Base-by-base conservation (phyloP, 2,888 invertebrate genomes). In the Blomia tropicalis region DNA sequence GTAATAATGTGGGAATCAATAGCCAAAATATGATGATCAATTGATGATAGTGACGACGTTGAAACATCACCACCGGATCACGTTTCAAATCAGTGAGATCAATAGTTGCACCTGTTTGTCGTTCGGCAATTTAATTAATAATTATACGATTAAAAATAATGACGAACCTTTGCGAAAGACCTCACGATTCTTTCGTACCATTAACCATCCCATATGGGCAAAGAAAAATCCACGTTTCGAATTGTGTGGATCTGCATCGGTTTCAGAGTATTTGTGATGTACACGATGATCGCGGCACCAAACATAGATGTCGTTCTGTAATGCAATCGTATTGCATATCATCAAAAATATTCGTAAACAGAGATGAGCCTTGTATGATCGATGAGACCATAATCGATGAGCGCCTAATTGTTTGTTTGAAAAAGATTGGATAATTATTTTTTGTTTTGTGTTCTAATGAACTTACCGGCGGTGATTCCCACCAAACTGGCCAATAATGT, bases 181-280 rank as follows among this genome's bases (percentile, higher is more conserved):
- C 67, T 75, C 73, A 3, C 75, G 75, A 67, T 77, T 77, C 69
- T 78, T 77, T 58, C 71, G 70, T n/a, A 73, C 71, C 58, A 77
- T 65, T 58, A 78, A 69, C 77, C 77, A 77, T 53, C 77, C 77
- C 66, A 77, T 71, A 67, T 77, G 77, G 7, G 77, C 69, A 66
- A 77, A 77, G 71, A 78, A 77, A 70, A 77, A 76, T 7, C 77
- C 77, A 27, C 73, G 66, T 7, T 66, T 67, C 17, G 70, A 69
- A 66, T 73, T 71, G 66, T 73, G 72, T 27, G 73, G 73, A 64
- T 73, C 73, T 19, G 72, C 73, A 63, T 73, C 70, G 2, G 73
- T 73, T 64, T 73, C 73, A n/a, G 72, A 72, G 70, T 71, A 73
- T 64, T 73, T 73, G 68, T 73, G 73, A 63, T 73, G 73, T 56